Evolutionary conservation across 2,797 vertebrate genomes (phyloP).

Genomic region (Rousettus madagascariensis): DNA sequence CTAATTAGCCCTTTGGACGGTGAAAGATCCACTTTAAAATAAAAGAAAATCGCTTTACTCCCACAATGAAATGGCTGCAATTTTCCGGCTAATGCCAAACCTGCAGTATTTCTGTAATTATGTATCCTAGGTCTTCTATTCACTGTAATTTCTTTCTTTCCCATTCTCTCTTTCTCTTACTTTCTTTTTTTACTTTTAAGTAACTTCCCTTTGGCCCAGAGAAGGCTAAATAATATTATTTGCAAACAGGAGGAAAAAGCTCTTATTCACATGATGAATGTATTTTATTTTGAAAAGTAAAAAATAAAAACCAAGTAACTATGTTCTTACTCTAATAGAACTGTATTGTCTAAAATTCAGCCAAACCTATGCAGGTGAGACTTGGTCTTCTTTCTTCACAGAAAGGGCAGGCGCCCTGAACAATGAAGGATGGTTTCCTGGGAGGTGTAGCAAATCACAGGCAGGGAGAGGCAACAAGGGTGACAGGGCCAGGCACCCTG

Average conservation of each 20-base stretch:
- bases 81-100: constrained; percentile 77
- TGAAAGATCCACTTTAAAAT: constrained; percentile 81
- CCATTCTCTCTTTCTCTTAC: constrained; percentile 17
- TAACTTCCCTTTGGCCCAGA: constrained; percentile 57
- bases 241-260: constrained; percentile 62
- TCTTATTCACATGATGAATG: neutral
- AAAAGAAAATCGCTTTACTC: constrained; percentile 76
- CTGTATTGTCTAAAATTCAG: constrained; percentile 49
- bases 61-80: constrained; percentile 73
- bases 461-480: neutral
- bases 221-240: constrained; percentile 61
- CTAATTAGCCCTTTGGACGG: constrained; percentile 82
- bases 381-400: neutral
- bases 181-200: constrained; percentile 18
- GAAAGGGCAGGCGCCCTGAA: neutral
- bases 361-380: neutral
- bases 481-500: neutral
- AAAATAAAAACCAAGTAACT: constrained; percentile 59
- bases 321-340: constrained; percentile 34
- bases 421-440: neutral
- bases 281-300: constrained; percentile 50
- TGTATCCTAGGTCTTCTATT: constrained; percentile 59
- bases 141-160: constrained; percentile 62
- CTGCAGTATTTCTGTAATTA: constrained; percentile 74
- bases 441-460: constrained; percentile 53